phyloP scores from a whole-genome alignment of 2,113 vertebrate species.

The Pelmatolapia mariae region DNA sequence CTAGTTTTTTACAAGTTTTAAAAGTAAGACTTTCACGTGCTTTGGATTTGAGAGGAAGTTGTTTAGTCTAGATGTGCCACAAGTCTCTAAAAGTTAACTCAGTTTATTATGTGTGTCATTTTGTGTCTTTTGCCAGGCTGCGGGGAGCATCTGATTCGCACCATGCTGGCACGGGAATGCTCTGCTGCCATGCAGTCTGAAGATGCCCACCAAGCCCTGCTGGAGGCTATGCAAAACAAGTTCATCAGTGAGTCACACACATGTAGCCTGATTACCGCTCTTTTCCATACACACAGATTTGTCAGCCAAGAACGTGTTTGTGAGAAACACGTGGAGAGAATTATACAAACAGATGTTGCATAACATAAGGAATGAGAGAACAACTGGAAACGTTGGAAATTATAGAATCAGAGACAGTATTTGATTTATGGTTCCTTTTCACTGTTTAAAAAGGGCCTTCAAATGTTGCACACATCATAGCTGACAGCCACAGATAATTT shows the following conservation, averaged over 20 bases:
- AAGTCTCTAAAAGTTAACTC: background rate
- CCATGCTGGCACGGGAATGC: conserved; percentile 97
- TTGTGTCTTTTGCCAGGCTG: conserved; percentile 78
- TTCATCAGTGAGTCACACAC: conserved; percentile 88
- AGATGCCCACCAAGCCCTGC: conserved; percentile 94
- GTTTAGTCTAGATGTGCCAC: background rate
- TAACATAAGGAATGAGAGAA: conserved; percentile 25
- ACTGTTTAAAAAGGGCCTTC: conserved; percentile 26
- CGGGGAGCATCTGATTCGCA: conserved; percentile 97
- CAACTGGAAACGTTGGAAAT: conserved; percentile 41
- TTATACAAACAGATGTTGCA: conserved; percentile 41
- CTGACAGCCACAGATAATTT: conserved; percentile 55
- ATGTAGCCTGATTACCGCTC: background rate
- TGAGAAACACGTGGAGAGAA: background rate
- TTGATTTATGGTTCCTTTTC: conserved; percentile 47
- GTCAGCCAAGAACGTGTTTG: conserved; percentile 28
- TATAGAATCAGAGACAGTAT: conserved; percentile 20
- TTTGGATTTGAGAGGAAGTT: background rate
- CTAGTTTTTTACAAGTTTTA: background rate
- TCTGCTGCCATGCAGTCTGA: conserved; percentile 92
- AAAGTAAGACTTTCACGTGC: background rate
- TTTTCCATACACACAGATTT: conserved; percentile 1
- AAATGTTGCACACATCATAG: conserved; percentile 43
- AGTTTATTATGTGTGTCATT: background rate
- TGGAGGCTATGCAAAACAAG: conserved; percentile 99